Evolutionary conservation across 1,140 invertebrate genomes (phyloP), one percentile per base, ranked within the genome.

Genomic region (Paraescarpia echinospica): DNA sequence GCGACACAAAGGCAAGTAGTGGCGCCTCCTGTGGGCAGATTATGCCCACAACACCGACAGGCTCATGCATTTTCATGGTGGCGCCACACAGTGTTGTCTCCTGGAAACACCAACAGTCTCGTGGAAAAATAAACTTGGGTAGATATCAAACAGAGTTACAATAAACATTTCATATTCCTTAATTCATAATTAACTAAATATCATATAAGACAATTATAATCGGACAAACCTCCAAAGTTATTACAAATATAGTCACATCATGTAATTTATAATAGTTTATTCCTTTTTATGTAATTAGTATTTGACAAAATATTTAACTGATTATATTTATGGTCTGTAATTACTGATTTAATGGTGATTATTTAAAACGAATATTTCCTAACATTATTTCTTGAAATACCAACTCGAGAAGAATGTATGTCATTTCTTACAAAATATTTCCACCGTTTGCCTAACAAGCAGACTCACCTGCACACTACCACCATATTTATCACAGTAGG

Each of bases 31-130:
- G 95, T n/a, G 96, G 96, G 94, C 96, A 96, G 34, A 96, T 95
- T 91, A 97, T 96, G 22, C 96, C 96, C 90, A 97, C 95, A n/a
- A 97, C 95, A 77, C 96, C 96, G 22, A 97, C 93, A 33, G 96
- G 95, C 93, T 96, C 93, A 33, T 92, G 92, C 48, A 92, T 14
- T 34, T 96, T 95, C 33, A 96, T 94, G 35, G 96, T 96, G 33
- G 94, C 94, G 33, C 96, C 96, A 94, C 96, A 96, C 31, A 96
- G 93, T n/a, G 95, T 95, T 0, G 96, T 96, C 93, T 97, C 96
- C 96, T 96, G 93, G 2, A 93, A 90, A 77, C 59, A 77, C 14
- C 59, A 41, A 41, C 4, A 12, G 41, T 41, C 1, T 31, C 59
- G 27, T 77, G 59, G 27, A 31, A 77, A 31, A 77, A 14, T 77